phyloP scores from a whole-genome alignment of 1,140 invertebrate genomes.

The Heliconius hermathena region DNA sequence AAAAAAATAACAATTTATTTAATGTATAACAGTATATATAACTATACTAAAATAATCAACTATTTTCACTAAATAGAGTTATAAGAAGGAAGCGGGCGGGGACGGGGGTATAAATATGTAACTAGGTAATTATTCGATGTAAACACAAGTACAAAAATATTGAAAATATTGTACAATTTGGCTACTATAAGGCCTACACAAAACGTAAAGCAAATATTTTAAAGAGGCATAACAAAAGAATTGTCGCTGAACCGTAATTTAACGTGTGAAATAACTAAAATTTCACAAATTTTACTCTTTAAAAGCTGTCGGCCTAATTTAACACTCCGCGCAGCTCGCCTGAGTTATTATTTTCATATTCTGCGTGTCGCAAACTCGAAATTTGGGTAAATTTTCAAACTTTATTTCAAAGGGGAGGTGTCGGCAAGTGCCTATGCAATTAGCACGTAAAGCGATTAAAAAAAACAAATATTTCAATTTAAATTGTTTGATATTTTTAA shows the following conservation, averaged over 20 bases:
- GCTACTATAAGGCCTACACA: neutral
- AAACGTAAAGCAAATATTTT: slow-evolving; percentile 6
- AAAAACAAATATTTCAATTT: neutral
- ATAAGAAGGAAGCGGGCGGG: too few species aligned
- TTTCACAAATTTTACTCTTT: slow-evolving; percentile 22
- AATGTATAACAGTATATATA: too few species aligned
- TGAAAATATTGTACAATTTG: neutral
- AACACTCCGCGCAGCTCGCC: slow-evolving; percentile 17
- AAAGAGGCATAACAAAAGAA: slow-evolving; percentile 3
- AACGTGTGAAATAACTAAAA: slow-evolving; percentile 18
- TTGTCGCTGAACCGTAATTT: slow-evolving; percentile 12
- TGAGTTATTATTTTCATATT: slow-evolving; percentile 30
- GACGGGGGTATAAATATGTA: too few species aligned
- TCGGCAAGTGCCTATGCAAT: neutral
- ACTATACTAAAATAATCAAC: too few species aligned
- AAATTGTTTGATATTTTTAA: neutral
- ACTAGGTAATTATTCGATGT: neutral
- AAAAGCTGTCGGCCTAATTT: slow-evolving; percentile 22
- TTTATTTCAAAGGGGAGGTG: neutral
- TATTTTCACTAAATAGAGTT: too few species aligned
- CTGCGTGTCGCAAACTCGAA: neutral
- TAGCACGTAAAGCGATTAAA: neutral
- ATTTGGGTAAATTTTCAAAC: slow-evolving; percentile 19
- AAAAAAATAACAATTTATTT: too few species aligned
- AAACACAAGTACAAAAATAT: neutral